Evolutionary conservation across 2,113 vertebrate species (phyloP).

Genomic region (Nerophis ophidion): DNA sequence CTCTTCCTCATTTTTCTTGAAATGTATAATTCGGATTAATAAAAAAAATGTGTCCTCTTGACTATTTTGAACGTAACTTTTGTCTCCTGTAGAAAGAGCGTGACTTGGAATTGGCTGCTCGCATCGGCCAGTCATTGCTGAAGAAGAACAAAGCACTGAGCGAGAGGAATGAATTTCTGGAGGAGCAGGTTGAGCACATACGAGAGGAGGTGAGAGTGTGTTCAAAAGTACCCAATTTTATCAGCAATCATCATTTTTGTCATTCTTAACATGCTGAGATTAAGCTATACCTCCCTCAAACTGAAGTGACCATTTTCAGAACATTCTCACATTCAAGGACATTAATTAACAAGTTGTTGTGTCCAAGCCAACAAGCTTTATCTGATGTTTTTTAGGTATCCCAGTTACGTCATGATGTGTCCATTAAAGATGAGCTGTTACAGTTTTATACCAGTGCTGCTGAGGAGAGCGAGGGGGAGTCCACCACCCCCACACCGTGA

Average conservation of each 20-base stretch:
- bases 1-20: background rate
- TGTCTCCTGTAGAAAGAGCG: conserved; percentile 85
- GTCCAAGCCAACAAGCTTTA: background rate
- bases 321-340: background rate
- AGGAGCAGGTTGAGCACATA: conserved; percentile 94
- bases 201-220: conserved; percentile 75
- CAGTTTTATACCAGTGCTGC: conserved; percentile 94
- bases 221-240: background rate
- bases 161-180: conserved; percentile 89
- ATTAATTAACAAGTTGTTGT: background rate
- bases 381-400: conserved; percentile 74
- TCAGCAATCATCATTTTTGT: background rate
- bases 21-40: background rate
- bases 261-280: background rate
- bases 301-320: background rate
- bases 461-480: conserved; percentile 92
- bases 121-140: conserved; percentile 92
- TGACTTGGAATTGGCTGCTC: conserved; percentile 95
- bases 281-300: background rate
- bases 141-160: conserved; percentile 97
- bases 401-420: conserved; percentile 91
- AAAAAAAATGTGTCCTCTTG: background rate
- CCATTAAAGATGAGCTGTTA: conserved; percentile 96
- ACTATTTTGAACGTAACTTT: background rate
- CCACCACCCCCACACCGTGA: conserved; percentile 86